phyloP scores from a whole-genome alignment of 1,140 invertebrate genomes.

The Heterodera carotae region DNA sequence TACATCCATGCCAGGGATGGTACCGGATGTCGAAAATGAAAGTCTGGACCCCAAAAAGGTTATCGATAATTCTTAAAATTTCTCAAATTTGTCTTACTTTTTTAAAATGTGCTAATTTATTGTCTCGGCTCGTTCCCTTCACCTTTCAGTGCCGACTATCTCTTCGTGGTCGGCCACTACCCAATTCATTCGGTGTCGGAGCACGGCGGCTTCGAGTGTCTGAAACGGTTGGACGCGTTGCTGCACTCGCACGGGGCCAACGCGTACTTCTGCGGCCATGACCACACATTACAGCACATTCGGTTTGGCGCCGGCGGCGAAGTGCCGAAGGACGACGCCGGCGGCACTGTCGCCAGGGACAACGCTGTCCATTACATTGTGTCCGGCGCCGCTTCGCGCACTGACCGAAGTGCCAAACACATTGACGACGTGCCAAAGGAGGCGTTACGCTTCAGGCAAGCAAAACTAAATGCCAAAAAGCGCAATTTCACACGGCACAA shows the following conservation, averaged over 20 bases:
- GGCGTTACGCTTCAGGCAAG: slow-evolving; percentile 41
- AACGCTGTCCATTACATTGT: slow-evolving; percentile 55
- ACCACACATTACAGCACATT: slow-evolving; percentile 65
- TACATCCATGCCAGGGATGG: too few relatives aligned
- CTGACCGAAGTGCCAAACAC: slow-evolving; percentile 48
- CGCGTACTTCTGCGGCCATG: slow-evolving; percentile 69
- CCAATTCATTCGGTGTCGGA: slow-evolving; percentile 69
- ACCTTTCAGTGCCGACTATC: slow-evolving; percentile 68
- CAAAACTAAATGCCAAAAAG: background rate
- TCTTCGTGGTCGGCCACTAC: slow-evolving; percentile 69
- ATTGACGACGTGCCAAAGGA: slow-evolving; percentile 33
- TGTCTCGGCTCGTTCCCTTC: background rate
- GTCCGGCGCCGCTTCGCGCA: slow-evolving; percentile 57
- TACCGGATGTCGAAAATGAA: too few relatives aligned
- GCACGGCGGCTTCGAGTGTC: slow-evolving; percentile 68
- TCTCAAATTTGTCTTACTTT: too few relatives aligned
- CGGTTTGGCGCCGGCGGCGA: slow-evolving; percentile 15
- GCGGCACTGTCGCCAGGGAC: slow-evolving; percentile 44
- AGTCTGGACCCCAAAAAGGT: too few relatives aligned
- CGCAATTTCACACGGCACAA: background rate
- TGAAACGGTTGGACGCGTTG: slow-evolving; percentile 67
- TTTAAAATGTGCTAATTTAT: too few relatives aligned
- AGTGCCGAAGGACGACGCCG: slow-evolving; percentile 14
- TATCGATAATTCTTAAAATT: too few relatives aligned
- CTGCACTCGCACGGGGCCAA: slow-evolving; percentile 67